phyloP scores from a whole-genome alignment of 2,888 invertebrate species.

The Drosophila ustulata region DNA sequence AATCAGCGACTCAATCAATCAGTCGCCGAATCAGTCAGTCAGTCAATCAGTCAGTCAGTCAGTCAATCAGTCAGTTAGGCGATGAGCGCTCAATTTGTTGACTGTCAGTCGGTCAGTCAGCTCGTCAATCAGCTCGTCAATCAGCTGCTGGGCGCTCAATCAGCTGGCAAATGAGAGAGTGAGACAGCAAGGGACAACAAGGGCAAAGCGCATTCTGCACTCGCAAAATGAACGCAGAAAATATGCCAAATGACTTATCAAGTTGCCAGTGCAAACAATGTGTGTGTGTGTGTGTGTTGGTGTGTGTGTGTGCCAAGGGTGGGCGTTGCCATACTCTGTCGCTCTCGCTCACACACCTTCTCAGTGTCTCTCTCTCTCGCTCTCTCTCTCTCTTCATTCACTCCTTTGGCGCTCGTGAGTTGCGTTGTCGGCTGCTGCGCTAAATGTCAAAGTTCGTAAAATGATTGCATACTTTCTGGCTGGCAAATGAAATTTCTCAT shows the following conservation, averaged over 20 bases:
- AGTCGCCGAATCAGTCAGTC: too few species aligned
- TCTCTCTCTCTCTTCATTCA: slow-evolving; percentile 7
- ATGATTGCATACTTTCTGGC: slow-evolving; percentile 66
- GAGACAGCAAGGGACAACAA: neutral
- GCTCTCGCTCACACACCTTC: neutral
- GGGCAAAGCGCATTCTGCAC: slow-evolving; percentile 8
- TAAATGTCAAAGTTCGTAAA: slow-evolving; percentile 63
- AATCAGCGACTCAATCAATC: slow-evolving; percentile 3
- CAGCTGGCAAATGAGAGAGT: slow-evolving; percentile 1
- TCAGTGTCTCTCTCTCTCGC: neutral
- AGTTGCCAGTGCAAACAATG: slow-evolving; percentile 40
- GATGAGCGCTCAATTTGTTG: too few species aligned
- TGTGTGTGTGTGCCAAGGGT: slow-evolving; percentile 26
- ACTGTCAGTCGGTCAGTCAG: slow-evolving; percentile 3
- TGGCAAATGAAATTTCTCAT: slow-evolving; percentile 56
- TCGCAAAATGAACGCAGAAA: slow-evolving; percentile 40
- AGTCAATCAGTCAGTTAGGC: too few species aligned
- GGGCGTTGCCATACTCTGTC: slow-evolving; percentile 18
- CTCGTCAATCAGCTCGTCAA: neutral
- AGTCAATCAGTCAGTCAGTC: too few species aligned
- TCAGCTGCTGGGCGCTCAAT: slow-evolving; percentile 21
- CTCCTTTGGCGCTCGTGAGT: slow-evolving; percentile 8
- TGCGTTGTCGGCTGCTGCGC: slow-evolving; percentile 29
- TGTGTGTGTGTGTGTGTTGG: slow-evolving; percentile 21
- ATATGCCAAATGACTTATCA: slow-evolving; percentile 56